Conservation (phyloP, 2,797 vertebrate species). For the Urosaurus nigricauda region DNA sequence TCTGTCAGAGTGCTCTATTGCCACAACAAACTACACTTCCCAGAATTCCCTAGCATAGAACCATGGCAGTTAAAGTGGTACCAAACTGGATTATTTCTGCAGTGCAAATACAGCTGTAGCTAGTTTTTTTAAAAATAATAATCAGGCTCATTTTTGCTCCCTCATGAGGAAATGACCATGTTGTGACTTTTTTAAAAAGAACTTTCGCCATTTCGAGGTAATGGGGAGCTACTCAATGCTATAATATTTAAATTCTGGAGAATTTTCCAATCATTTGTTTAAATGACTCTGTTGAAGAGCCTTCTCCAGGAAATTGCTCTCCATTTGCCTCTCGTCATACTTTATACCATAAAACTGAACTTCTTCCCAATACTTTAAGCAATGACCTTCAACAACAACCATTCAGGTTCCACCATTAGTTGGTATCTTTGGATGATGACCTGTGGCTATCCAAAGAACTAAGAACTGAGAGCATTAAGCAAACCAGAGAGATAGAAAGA, state of each 20-base stretch:
- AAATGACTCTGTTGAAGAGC: not conserved
- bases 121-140: too few relatives aligned
- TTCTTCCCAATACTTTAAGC: conserved; percentile 9
- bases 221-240: not conserved
- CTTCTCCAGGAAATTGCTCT: conserved; percentile 15
- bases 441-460: conserved; percentile 29
- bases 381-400: conserved; percentile 12
- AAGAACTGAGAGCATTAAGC: conserved; percentile 22
- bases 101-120: too few relatives aligned
- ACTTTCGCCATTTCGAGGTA: not conserved
- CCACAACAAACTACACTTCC: too few relatives aligned
- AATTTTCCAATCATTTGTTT: not conserved
- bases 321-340: not conserved
- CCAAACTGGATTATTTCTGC: too few relatives aligned
- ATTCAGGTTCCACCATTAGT: conserved; percentile 1
- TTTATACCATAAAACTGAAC: not conserved
- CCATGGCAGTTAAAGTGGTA: too few relatives aligned
- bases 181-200: not conserved
- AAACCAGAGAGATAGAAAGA: conserved; percentile 41
- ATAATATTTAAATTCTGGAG: not conserved
- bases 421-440: conserved; percentile 12
- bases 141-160: too few relatives aligned
- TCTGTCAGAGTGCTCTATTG: too few relatives aligned
- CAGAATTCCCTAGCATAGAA: too few relatives aligned
- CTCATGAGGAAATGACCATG: not conserved